Evolutionary conservation across 2,113 vertebrate genomes (phyloP), one percentile per base, ranked within the genome.

Genomic region (Notiomystis cincta): DNA sequence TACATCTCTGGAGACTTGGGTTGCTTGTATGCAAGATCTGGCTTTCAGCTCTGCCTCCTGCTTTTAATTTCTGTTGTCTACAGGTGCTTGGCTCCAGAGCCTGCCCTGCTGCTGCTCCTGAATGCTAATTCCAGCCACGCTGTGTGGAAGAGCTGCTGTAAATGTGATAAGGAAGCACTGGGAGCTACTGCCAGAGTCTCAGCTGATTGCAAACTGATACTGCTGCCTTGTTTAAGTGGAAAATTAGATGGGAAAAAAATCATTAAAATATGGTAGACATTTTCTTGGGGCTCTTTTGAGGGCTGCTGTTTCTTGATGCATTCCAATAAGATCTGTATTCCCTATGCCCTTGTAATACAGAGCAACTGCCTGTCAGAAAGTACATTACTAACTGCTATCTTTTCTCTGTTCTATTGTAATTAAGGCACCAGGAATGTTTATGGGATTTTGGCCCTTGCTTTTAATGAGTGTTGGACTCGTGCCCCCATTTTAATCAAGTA

Each of bases 201-300:
- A 90, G 91, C 94, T 95, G 96, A 96, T 92, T 89, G 91, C 51
- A 89, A 81, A 64, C 83, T 78, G 94, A 95, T 95, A 95, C n/a
- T 31, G 47, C 60, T 93, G 67, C 72, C 85, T 94, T 90, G 67
- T 76, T 94, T 92, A 93, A 96, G 82, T 96, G 93, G 92, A 96
- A 97, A 96, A 96, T 96, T 95, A 95, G 75, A 89, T 88, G 60
- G 76, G 1, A 67, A 91, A 58, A 69, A 93, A 93, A 88, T 77
- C 75, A 90, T 95, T 92, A 82, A 93, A 93, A 93, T 86, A 88
- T 60, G 70, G 84, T 82, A 96, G 93, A 37, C 35, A 15, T 86
- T 93, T 90, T 95, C 75, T 94, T 37, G 6, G 6, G 85, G 90
- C 85, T 90, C 19, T 95, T 93, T 78, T n/a, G 65, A 82, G 78